phyloP scores from a whole-genome alignment of 2,113 vertebrate species.

The Heloderma charlesbogerti region DNA sequence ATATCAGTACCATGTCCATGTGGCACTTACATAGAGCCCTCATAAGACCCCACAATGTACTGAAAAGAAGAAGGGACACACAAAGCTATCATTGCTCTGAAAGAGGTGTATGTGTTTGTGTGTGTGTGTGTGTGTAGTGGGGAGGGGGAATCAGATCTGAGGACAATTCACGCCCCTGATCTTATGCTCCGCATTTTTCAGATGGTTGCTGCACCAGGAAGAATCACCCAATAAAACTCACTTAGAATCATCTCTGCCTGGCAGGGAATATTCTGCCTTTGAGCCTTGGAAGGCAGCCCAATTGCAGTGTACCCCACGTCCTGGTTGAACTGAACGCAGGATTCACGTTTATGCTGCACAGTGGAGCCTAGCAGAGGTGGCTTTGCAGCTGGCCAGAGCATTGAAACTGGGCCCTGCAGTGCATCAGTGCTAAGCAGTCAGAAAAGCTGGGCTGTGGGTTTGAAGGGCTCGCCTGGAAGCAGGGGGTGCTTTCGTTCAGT shows the following conservation, averaged over 20 bases:
- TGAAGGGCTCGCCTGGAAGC: neutral
- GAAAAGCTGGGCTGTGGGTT: neutral
- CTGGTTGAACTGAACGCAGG: constrained; percentile 23
- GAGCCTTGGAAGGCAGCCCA: constrained; percentile 44
- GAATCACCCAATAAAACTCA: constrained; percentile 41
- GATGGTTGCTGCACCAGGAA: constrained; percentile 38
- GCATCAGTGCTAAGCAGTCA: neutral
- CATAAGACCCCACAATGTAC: neutral
- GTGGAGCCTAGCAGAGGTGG: constrained; percentile 20
- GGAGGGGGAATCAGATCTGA: neutral
- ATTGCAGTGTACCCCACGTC: constrained; percentile 34
- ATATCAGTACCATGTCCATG: neutral
- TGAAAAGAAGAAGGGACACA: neutral
- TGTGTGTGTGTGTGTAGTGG: neutral
- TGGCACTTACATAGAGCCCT: neutral
- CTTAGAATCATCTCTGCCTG: constrained; percentile 41
- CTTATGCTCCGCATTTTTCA: constrained; percentile 30
- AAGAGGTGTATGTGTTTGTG: neutral
- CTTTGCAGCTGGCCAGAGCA: constrained; percentile 22
- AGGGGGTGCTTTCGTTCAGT: neutral
- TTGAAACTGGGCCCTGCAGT: constrained; percentile 10
- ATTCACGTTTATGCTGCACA: constrained; percentile 30
- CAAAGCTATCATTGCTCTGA: neutral
- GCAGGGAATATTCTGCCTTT: constrained; percentile 35
- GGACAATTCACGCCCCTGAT: constrained; percentile 17